These are phyloP conservation scores for Amiota communis DNA, from an alignment of 2,888 invertebrate species.

Conservation along the genomic window DNA sequence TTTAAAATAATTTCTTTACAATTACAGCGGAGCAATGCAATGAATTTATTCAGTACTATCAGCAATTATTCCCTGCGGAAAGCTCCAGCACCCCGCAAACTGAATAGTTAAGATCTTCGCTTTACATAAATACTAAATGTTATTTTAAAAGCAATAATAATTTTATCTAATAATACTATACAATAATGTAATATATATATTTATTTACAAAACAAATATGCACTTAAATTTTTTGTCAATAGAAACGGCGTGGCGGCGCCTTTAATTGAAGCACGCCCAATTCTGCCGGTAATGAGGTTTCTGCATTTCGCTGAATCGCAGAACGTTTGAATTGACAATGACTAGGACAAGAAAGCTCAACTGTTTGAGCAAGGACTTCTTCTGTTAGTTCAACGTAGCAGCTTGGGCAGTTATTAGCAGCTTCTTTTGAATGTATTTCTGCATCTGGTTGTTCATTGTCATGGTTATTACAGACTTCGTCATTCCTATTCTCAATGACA, in stretches of 20 bases:
- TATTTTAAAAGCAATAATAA: constrained; percentile 40
- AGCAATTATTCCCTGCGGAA: constrained; percentile 57
- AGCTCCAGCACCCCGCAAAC: constrained; percentile 38
- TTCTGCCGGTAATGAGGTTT: constrained; percentile 41
- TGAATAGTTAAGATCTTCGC: constrained; percentile 24
- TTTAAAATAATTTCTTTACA: neutral
- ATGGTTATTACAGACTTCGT: constrained; percentile 34
- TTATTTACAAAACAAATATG: constrained; percentile 13
- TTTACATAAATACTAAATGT: constrained; percentile 14
- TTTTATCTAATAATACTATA: constrained; percentile 42
- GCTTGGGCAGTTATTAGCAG: constrained; percentile 62
- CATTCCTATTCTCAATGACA: constrained; percentile 19
- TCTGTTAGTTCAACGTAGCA: constrained; percentile 56
- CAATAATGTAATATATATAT: constrained; percentile 19
- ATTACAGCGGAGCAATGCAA: constrained; percentile 68
- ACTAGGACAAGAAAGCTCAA: constrained; percentile 63
- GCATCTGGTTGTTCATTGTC: constrained; percentile 35
- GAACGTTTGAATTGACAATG: constrained; percentile 46
- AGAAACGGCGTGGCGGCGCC: constrained; percentile 71
- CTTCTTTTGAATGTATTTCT: constrained; percentile 26
- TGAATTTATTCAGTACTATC: constrained; percentile 70
- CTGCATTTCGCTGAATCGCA: constrained; percentile 12
- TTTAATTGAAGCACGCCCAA: constrained; percentile 68
- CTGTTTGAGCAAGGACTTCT: constrained; percentile 46
- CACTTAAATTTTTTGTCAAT: constrained; percentile 38